Evolutionary conservation across 2,888 invertebrate species (phyloP), one percentile per base, ranked within the genome.

Genomic region (Vanessa cardui): DNA sequence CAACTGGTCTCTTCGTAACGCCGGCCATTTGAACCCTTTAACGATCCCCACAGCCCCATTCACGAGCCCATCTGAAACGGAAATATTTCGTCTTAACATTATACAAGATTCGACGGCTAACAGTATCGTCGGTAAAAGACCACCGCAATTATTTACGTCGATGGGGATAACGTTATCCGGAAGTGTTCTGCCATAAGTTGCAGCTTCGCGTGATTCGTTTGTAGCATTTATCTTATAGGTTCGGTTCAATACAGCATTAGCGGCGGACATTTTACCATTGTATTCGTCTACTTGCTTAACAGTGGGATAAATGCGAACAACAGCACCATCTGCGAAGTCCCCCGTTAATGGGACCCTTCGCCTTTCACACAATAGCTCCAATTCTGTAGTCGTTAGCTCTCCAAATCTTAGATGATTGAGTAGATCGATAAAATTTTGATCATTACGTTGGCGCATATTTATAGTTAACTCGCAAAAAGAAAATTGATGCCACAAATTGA

Each of bases 381-480:
- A 45, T 45, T 8, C 45, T 45, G 45, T 8, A 45, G 68, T 77
- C 1, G 73, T 78, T 6, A 78, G 7, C 66, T 77, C 73, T 16
- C 77, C 78, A 3, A 79, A 69, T 16, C 76, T 70, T 39, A 81
- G 73, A 52, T 46, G 75, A 33, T 80, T 80, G 1, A 79, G 63
- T 1, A 80, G 52, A 62, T 78, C 75, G 0, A 79, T 70, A 45
- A 80, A 78, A 21, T 76, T 73, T 0, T 0, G 26, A 62, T 83
- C 82, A 66, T 76, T 71, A 46, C 69, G 67, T 45, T 81, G 83
- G 6, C 81, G 72, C 79, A 83, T 82, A 31, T 84, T 83, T 47
- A 77, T 74, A 0, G 75, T 77, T 0, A 81, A 62, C 74, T 81
- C 80, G 62, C 78, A 81, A 66, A 82, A 75, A 0, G 69, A 70